Conservation (phyloP, 2,888 invertebrate genomes). For the Heliconius ismenius region DNA sequence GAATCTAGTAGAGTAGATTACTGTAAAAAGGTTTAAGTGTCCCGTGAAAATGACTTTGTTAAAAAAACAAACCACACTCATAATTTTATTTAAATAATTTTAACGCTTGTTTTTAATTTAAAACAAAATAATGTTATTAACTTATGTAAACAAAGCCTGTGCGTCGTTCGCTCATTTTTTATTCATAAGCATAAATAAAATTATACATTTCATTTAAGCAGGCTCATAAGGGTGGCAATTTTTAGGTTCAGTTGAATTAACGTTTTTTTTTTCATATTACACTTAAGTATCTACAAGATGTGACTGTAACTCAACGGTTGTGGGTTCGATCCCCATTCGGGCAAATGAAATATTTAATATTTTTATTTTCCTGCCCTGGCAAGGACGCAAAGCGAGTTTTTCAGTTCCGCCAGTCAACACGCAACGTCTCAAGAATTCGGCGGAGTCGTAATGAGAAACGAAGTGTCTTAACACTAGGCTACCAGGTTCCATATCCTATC, state of each 20-base stretch:
- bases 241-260: constrained; percentile 11
- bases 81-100: constrained; percentile 17
- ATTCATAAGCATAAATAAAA: constrained; percentile 41
- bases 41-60: background rate
- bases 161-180: constrained; percentile 33
- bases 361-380: background rate
- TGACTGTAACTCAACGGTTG: background rate
- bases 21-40: background rate
- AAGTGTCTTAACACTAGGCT: no score
- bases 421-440: background rate
- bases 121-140: constrained; percentile 27
- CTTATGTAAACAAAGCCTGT: constrained; percentile 22
- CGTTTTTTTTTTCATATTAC: background rate
- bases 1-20: no score
- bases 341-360: background rate
- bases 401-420: no score
- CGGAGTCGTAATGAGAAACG: no score
- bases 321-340: background rate
- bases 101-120: constrained; percentile 22
- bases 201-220: constrained; percentile 34
- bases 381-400: background rate
- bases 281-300: background rate
- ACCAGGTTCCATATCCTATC: no score
- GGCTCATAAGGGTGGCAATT: constrained; percentile 21
- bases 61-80: background rate